Conservation (phyloP, 1,140 invertebrate species). For the Pinna nobilis region DNA sequence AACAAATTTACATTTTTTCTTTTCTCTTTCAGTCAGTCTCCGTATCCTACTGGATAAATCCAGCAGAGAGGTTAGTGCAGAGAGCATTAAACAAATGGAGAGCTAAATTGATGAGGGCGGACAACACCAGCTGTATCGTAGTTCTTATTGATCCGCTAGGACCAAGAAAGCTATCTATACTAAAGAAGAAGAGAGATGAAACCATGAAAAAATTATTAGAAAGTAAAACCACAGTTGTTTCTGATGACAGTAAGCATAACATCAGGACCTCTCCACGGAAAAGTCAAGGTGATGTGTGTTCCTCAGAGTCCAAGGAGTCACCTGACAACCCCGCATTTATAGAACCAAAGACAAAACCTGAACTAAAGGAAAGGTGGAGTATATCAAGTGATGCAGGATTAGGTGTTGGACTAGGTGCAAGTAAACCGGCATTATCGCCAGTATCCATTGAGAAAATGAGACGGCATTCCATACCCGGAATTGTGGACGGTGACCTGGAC, state of each 20-base stretch:
- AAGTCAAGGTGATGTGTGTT: not conserved
- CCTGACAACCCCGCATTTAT: not conserved
- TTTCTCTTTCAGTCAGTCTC: conserved; percentile 58
- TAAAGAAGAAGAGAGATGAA: conserved; percentile 64
- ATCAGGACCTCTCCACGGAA: conserved; percentile 34
- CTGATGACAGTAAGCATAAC: not conserved
- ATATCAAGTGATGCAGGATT: not conserved
- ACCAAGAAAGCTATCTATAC: conserved; percentile 63
- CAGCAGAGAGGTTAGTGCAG: conserved; percentile 92
- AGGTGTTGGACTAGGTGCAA: not conserved
- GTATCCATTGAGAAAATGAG: conserved; percentile 23
- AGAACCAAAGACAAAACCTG: not conserved
- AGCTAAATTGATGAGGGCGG: conserved; percentile 89
- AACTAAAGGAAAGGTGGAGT: conserved; percentile 4
- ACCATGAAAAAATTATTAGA: conserved; percentile 14
- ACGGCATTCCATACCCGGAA: conserved; percentile 17
- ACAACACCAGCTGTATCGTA: conserved; percentile 96
- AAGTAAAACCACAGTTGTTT: conserved; percentile 53
- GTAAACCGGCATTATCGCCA: conserved; percentile 9
- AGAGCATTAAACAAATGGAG: conserved; percentile 83
- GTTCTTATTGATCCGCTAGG: conserved; percentile 94
- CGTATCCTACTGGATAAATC: conserved; percentile 80
- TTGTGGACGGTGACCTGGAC: conserved; percentile 23
- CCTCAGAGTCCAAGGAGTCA: not conserved
- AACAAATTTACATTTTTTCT: too few relatives aligned